Conservation (phyloP, 2,888 invertebrate genomes). For the Limenitis camilla region DNA sequence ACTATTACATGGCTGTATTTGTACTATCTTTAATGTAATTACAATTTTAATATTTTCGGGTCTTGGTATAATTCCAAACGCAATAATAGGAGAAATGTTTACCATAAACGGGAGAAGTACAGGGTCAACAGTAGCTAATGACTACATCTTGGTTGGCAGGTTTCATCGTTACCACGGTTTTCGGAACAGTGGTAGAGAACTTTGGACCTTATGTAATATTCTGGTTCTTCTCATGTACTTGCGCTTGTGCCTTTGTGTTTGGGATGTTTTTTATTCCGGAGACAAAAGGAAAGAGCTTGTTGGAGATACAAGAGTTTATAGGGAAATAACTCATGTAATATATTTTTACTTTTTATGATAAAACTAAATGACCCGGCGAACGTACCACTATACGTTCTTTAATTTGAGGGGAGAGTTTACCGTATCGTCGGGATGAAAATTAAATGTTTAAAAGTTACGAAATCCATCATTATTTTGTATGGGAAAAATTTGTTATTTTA, state of each 20-base stretch:
- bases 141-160: conserved; percentile 20
- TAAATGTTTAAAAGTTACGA: too few species aligned
- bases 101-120: conserved; percentile 27
- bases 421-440: too few species aligned
- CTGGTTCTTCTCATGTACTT: conserved; percentile 73
- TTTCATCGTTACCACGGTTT: conserved; percentile 23
- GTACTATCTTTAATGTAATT: too few species aligned
- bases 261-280: conserved; percentile 80
- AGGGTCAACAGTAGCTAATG: conserved; percentile 22
- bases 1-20: too few species aligned
- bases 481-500: too few species aligned
- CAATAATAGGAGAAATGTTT: conserved; percentile 29
- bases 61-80: conserved; percentile 16
- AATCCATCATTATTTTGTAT: too few species aligned
- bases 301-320: conserved; percentile 81
- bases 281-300: conserved; percentile 84
- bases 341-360: too few species aligned
- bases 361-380: too few species aligned
- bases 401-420: too few species aligned
- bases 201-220: conserved; percentile 77
- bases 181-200: conserved; percentile 26
- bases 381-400: too few species aligned
- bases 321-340: too few species aligned
- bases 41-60: too few species aligned
- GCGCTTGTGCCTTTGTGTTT: conserved; percentile 72